Conservation (phyloP, 2,888 invertebrate genomes). For the Harmothoe impar region DNA sequence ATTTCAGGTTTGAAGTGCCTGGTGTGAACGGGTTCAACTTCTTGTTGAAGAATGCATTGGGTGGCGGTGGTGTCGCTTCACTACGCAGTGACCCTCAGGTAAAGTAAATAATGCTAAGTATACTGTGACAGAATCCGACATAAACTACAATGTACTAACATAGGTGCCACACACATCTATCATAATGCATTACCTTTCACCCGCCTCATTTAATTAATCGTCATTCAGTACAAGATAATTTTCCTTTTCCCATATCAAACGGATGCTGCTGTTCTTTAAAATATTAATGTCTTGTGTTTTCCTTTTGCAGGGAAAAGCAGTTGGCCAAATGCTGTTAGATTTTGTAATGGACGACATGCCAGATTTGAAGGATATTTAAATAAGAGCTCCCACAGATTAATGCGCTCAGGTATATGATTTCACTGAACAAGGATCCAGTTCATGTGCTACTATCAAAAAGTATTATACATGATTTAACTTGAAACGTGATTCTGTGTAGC, state of each 20-base stretch:
- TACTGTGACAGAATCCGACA: too few relatives aligned
- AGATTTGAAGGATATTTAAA: conserved; percentile 65
- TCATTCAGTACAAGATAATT: too few relatives aligned
- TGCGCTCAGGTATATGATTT: background rate
- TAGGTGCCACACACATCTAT: background rate
- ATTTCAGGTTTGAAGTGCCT: conserved; percentile 83
- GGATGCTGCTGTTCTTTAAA: background rate
- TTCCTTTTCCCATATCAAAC: too few relatives aligned
- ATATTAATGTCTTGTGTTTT: conserved; percentile 15
- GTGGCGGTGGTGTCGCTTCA: conserved; percentile 85
- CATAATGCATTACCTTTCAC: background rate
- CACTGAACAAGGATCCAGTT: background rate
- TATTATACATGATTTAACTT: background rate
- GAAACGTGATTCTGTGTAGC: background rate
- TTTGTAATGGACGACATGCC: conserved; percentile 79
- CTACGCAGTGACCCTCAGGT: conserved; percentile 84
- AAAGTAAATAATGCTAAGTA: too few relatives aligned
- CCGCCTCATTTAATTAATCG: too few relatives aligned
- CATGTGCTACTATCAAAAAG: background rate
- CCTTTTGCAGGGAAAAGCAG: conserved; percentile 84
- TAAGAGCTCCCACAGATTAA: background rate
- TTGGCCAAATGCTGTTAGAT: conserved; percentile 84
- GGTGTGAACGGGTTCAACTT: conserved; percentile 85
- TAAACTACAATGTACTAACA: too few relatives aligned
- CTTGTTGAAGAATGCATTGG: conserved; percentile 83